Percentiles rank a stretch among this genome's conserved stretches.
phyloP scores from a whole-genome alignment of 92 coral and sea anemone genomes.

The Epizoanthus rinbou region DNA sequence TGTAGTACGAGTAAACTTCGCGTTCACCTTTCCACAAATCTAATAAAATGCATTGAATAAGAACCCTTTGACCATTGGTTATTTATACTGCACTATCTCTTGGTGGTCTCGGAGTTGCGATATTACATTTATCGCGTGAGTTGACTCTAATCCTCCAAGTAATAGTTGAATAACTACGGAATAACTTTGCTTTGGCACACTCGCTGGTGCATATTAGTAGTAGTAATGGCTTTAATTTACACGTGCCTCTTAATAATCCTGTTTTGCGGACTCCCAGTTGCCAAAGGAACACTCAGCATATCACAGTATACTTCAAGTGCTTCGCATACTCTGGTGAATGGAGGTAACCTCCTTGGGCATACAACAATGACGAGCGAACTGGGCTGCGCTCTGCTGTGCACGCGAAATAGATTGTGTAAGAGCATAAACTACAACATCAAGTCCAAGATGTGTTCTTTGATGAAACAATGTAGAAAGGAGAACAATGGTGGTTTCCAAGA shows the following conservation, averaged over 20 bases:
- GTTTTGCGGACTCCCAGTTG: not conserved
- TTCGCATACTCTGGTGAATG: not conserved
- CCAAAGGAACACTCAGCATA: not conserved
- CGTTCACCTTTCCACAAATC: too few relatives aligned
- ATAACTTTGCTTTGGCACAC: too few relatives aligned
- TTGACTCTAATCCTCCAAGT: too few relatives aligned
- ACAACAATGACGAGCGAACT: not conserved
- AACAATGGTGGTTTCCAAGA: not conserved
- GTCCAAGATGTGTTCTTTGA: not conserved
- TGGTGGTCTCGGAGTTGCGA: too few relatives aligned
- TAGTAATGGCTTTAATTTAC: too few relatives aligned
- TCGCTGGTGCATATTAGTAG: too few relatives aligned
- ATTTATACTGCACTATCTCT: too few relatives aligned
- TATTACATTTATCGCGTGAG: too few relatives aligned
- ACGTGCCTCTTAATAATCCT: not conserved
- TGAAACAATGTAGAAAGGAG: not conserved
- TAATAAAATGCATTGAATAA: too few relatives aligned
- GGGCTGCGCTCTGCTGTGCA: not conserved
- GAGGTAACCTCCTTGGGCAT: not conserved
- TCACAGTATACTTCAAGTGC: not conserved
- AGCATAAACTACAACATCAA: not conserved
- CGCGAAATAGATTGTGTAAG: not conserved
- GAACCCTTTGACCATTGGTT: too few relatives aligned
- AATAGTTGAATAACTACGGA: too few relatives aligned
- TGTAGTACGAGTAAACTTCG: too few relatives aligned